Evolutionary conservation across 1,140 invertebrate genomes (phyloP), one percentile per base, ranked within the genome.

Genomic region (Musca domestica): DNA sequence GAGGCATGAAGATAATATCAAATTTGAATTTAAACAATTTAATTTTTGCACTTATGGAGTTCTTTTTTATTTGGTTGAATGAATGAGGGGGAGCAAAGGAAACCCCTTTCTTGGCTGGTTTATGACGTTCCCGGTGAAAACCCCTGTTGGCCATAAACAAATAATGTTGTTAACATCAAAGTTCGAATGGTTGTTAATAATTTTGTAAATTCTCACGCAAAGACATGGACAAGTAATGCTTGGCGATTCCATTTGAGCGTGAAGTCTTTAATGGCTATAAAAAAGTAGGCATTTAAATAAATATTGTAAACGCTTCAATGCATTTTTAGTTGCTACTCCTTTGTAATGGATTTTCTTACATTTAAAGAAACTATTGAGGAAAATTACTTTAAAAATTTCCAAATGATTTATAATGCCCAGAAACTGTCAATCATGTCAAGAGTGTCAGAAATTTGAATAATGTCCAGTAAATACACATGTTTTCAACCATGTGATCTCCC

Each of bases 11-110:
- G 56, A 61, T 61, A 34, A 41, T 19, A 61, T 61, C 56, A 61
- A 41, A 61, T 61, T 58, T 58, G 5, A 58, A 58, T n/a, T 61
- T 61, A 61, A 61, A 61, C 56, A 61, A 61, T 34, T 61, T 61
- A 61, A 61, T 61, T 61, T 61, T 61, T 61, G 56, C 56, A 61
- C 56, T 61, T 61, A 61, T 30, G 34, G 34, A 12, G 27, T 30
- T 41, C 12, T 5, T 41, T 12, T 41, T 12, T 41, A 2, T 12
- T 7, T 22, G 56, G 10, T 61, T 15, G 6, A 34, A 1, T 30
- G 9, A 58, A 30, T 5, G 17, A 30, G 56, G 56, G n/a, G 56
- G 27, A 34, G 34, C 9, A 12, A 27, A 1, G 4, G 15, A 58
- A n/a, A 58, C 54, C 54, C 54, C 23, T 58, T 25, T 27, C 30